Evolutionary conservation across 2,113 vertebrate genomes (phyloP).

Genomic region (Actenoides hombroni): DNA sequence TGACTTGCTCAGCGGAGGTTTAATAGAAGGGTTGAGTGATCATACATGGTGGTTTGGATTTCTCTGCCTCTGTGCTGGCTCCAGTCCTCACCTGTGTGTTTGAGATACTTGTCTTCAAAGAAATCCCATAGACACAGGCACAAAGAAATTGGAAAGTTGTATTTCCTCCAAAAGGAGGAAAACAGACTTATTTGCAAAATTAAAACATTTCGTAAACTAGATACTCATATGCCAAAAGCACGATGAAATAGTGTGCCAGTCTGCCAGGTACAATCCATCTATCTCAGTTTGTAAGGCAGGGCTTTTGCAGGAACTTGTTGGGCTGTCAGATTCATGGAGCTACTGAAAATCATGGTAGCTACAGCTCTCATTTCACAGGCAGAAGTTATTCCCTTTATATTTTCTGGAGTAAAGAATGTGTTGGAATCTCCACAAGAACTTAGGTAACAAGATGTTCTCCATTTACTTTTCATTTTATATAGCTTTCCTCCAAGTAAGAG

Average conservation of each 20-base stretch:
- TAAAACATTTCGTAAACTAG: not conserved
- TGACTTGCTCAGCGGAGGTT: not conserved
- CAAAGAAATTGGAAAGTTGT: not conserved
- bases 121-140: not conserved
- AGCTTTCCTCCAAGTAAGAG: not conserved
- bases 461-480: not conserved
- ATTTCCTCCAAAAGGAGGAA: not conserved
- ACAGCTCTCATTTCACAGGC: not conserved
- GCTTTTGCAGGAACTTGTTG: not conserved
- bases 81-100: not conserved
- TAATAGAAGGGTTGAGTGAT: not conserved
- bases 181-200: not conserved
- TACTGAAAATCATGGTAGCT: not conserved
- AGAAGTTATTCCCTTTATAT: not conserved
- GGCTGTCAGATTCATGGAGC: not conserved
- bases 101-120: not conserved
- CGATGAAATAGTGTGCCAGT: not conserved
- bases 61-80: not conserved
- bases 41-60: rapidly evolving
- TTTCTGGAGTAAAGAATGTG: not conserved
- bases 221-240: not conserved
- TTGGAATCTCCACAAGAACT: not conserved
- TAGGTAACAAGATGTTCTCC: not conserved
- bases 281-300: not conserved
- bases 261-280: not conserved